A percentile compares a stretch with the other conserved stretches of the same genome.
These are phyloP conservation scores for Pampus argenteus DNA, from an alignment of 2,797 vertebrate species.

Conservation along the genomic window DNA sequence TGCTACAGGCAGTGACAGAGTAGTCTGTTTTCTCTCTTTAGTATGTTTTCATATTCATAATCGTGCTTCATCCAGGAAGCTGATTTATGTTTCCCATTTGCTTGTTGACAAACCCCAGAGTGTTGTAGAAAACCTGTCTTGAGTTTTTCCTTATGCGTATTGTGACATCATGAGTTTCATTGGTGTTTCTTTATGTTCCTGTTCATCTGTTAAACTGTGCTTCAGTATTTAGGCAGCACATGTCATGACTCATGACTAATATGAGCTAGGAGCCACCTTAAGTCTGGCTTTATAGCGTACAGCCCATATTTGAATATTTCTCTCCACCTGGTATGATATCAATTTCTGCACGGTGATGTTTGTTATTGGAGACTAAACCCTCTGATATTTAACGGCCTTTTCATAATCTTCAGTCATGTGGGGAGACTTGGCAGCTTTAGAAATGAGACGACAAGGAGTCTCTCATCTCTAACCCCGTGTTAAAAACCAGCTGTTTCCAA, in stretches of 20 bases:
- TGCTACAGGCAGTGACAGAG: background rate
- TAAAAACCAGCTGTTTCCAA: background rate
- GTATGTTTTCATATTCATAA: conserved; percentile 6
- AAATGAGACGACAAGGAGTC: conserved; percentile 58
- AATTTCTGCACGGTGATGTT: conserved; percentile 48
- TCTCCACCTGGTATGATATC: conserved; percentile 56
- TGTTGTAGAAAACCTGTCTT: background rate
- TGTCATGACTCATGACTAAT: conserved; percentile 54
- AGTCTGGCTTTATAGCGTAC: conserved; percentile 44
- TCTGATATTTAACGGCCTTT: conserved; percentile 78
- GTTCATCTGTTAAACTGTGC: conserved; percentile 35
- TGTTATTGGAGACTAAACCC: conserved; percentile 65
- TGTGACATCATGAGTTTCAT: background rate
- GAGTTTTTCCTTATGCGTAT: background rate
- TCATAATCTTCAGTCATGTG: conserved; percentile 68
- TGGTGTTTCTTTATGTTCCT: conserved; percentile 28
- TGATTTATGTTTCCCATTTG: conserved; percentile 17
- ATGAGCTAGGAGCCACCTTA: conserved; percentile 38
- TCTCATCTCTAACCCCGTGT: conserved; percentile 8
- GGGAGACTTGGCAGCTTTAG: conserved; percentile 56
- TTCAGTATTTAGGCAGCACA: conserved; percentile 38
- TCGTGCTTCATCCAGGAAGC: conserved; percentile 7
- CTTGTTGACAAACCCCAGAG: conserved; percentile 4
- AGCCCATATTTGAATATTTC: conserved; percentile 53
- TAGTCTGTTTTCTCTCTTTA: background rate